Base-by-base conservation (phyloP, 37 sponge, comb jelly and placozoan species). In the Halisarca cf. caerulea region DNA sequence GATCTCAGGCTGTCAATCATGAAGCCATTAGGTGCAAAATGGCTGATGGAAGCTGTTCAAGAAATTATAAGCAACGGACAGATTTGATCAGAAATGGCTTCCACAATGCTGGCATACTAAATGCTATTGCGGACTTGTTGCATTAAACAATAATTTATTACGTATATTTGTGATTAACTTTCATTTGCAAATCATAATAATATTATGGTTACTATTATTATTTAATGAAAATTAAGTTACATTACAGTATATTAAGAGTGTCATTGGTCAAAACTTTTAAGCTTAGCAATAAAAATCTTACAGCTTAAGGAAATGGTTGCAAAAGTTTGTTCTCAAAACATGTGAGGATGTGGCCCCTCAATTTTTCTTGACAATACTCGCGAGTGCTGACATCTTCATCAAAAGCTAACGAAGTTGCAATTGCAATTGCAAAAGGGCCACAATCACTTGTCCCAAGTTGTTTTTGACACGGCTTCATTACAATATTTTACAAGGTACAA, bases 351-450 rank as follows among this genome's bases (percentile, higher is more conserved):
- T 74, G 77, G 9, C 1, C 41, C 1, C 77, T 5, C 77, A 74
- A 41, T 18, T 39, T 3, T 0, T 4, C 77, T 74, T 74, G 77
- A 41, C 2, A 2, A 37, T 74, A 74, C 3, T 0, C 2, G 2
- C 24, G n/a, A 17, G 15, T 21, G 0, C 24, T 21, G 8, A 44
- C 44, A 37, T 74, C 77, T 23, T 21, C 77, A 38, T 7, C 24
- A 74, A 41, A 41, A 41, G 77, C 77, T 41, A 74, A 23, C 18
- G 77, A n/a, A 41, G 77, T 74, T 3, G 77, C 77, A 74, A 74
- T 36, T 4, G 77, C 77, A 4, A 74, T 74, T 38, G 77, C 77
- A 43, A 74, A 74, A 32, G 36, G 25, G 3, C 77, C 77, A 41
- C 77, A 74, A 2, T 74, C 77, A 40, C 0, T 6, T 11, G 9